Evolutionary conservation across 2,888 invertebrate species (phyloP).

Genomic region (Hanleya hanleyi): DNA sequence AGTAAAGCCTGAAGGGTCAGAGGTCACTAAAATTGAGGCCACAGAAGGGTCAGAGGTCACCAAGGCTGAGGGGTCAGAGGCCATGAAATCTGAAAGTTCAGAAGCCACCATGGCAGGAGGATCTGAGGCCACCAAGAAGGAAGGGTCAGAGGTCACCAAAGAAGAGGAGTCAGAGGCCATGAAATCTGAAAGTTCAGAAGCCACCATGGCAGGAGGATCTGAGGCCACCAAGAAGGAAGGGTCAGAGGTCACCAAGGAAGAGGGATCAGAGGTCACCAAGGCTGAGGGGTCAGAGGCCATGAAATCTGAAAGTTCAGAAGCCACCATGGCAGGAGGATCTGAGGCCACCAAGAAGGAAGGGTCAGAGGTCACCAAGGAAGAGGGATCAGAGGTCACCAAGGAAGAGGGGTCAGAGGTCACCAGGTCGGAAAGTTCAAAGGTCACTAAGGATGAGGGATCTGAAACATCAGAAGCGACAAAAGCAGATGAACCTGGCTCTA

Average conservation of each 20-base stretch:
- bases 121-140: neutral
- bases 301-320: no score
- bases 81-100: neutral
- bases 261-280: neutral
- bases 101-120: neutral
- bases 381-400: neutral
- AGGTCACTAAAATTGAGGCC: no score
- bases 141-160: neutral
- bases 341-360: no score
- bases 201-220: neutral
- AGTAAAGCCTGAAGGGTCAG: no score
- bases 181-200: neutral
- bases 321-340: neutral
- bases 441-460: neutral
- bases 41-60: no score
- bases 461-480: neutral
- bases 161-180: neutral
- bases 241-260: neutral
- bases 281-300: no score
- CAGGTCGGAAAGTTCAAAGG: neutral
- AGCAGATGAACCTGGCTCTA: neutral
- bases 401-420: slow-evolving; percentile 1
- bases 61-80: no score
- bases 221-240: slow-evolving; percentile 1
- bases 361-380: no score